Percentiles rank a stretch among this genome's conserved stretches.
phyloP scores from a whole-genome alignment of 2,113 vertebrate genomes.

The Lycaon pictus region DNA sequence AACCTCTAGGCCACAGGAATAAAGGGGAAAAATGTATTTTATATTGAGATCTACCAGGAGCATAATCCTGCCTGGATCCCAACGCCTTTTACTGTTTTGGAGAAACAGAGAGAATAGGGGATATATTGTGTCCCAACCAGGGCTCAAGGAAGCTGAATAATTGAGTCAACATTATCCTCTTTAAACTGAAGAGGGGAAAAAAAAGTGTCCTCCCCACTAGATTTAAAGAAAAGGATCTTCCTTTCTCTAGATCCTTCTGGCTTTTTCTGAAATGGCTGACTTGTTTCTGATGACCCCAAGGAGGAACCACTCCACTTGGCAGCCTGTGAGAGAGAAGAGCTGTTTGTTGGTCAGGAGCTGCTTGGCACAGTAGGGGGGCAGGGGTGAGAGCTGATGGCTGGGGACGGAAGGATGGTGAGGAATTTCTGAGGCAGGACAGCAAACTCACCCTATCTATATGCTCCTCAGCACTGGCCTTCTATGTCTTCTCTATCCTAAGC shows the following conservation, averaged over 20 bases:
- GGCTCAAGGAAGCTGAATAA: slow-evolving; percentile 61
- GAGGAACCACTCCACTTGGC: neutral
- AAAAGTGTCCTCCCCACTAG: neutral
- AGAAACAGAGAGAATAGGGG: neutral
- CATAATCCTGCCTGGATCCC: neutral
- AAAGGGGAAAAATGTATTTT: neutral
- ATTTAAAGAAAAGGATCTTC: neutral
- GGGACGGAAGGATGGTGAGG: neutral
- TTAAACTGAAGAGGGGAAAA: neutral
- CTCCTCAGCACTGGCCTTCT: neutral
- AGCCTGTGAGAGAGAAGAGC: neutral
- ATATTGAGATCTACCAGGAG: neutral
- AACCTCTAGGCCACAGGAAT: slow-evolving; percentile 54
- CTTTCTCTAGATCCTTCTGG: neutral
- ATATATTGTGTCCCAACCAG: neutral
- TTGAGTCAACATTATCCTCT: slow-evolving; percentile 11
- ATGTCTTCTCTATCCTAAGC: neutral
- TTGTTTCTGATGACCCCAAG: neutral
- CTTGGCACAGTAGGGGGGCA: fast-evolving
- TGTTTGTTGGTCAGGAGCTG: too few relatives aligned
- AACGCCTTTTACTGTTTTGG: slow-evolving; percentile 28
- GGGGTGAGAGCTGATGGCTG: fast-evolving
- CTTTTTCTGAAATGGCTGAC: neutral
- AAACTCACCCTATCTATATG: fast-evolving
- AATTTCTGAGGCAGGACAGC: fast-evolving